Conservation (phyloP, 2,113 vertebrate genomes). For the Equus quagga region DNA sequence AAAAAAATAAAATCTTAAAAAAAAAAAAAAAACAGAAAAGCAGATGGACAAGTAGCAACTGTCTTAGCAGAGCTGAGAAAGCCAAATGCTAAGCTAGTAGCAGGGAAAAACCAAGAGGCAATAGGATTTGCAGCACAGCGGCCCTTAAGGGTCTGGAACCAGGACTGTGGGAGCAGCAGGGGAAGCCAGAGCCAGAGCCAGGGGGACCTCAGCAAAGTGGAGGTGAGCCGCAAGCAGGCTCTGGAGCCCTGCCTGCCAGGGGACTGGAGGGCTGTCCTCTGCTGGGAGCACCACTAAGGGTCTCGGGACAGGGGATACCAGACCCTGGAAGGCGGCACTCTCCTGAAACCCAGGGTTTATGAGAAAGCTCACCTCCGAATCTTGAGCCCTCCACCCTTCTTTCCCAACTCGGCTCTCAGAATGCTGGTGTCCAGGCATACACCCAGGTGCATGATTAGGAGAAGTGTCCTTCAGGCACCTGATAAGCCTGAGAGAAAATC, state of each 20-base stretch:
- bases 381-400: neutral
- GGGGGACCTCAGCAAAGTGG: neutral
- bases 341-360: neutral
- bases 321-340: neutral
- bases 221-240: neutral
- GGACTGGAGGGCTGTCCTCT: neutral
- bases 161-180: no score
- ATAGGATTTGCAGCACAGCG: neutral
- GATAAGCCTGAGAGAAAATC: neutral
- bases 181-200: neutral
- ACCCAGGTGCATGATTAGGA: neutral
- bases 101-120: neutral
- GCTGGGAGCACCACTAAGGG: no score
- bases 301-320: neutral
- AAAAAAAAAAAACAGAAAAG: neutral
- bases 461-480: neutral
- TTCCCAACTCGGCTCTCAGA: neutral
- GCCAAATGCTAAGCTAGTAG: neutral
- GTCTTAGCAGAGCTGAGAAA: neutral
- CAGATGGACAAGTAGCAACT: neutral
- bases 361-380: neutral
- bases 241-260: fast-evolving
- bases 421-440: neutral
- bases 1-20: no score
- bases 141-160: neutral